Base-by-base conservation (phyloP, 2,113 vertebrate species). In the Ranitomeya variabilis region DNA sequence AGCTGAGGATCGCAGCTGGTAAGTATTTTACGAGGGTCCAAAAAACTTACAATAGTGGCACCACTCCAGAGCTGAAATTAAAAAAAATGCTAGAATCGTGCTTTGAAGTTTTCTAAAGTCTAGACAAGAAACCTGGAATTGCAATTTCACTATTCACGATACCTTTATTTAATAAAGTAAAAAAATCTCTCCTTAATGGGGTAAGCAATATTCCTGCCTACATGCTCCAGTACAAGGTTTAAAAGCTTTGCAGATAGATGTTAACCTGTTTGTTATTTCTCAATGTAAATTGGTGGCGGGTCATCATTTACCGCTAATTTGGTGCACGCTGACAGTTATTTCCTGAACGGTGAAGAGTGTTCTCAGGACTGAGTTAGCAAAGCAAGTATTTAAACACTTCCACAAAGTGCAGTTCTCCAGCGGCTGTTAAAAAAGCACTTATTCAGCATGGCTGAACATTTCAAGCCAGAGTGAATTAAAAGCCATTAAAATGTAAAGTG, bases 271-370 rank as follows among this genome's bases (percentile, higher is more conserved):
- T 87, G 64, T 59, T 69, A 71, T 59, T 80, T 82, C 74, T 19
- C 80, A 73, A 82, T 82, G 86, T 71, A 82, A 82, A 82, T 73
- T 66, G 85, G 78, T 81, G n/a, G 66, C 79, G 45, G 86, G 79
- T 87, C 86, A 87, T 81, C 86, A 82, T 81, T 87, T 87, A 87
- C 52, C 18, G 79, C 54, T 81, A 82, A 87, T 81, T 87, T 67
- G 73, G 86, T 60, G 26, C 57, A 60, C 23, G 66, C 78, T 71
- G 86, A 81, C 78, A 73, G 78, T 80, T 51, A 73, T 82, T 87
- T 87, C 73, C 86, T 87, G 86, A 87, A 59, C 55, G 52, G 52
- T 71, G 64, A 82, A 81, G 26, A 81, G 67, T 73, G 59, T 76
- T 78, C 79, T 81, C 23, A 26, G 86, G 78, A 87, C 64, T 82